These are phyloP conservation scores for Pantala flavescens DNA, from an alignment of 1,140 invertebrate genomes.

Conservation along the genomic window DNA sequence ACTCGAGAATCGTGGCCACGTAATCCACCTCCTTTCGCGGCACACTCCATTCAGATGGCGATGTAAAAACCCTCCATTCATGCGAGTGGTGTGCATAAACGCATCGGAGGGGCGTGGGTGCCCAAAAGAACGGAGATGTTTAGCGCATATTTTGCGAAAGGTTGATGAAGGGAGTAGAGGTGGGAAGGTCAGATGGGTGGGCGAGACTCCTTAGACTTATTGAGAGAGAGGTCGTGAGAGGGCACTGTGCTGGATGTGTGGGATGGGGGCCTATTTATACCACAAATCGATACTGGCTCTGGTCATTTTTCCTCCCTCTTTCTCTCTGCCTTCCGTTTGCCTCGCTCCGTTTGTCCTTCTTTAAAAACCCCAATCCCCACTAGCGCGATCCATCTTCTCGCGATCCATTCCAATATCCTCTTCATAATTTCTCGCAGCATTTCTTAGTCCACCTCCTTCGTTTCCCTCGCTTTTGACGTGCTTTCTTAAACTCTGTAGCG, in stretches of 20 bases:
- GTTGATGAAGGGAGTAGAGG: background rate
- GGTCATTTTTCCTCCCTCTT: conserved; percentile 9
- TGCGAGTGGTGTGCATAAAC: no score
- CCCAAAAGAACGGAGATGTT: no score
- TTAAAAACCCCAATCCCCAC: background rate
- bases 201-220: background rate
- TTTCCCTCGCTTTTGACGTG: no score
- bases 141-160: no score
- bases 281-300: background rate
- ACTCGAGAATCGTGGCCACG: no score
- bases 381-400: background rate
- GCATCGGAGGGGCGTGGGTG: no score
- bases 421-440: background rate
- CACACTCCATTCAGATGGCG: no score
- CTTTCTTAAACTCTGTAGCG: no score
- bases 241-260: background rate
- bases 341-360: background rate
- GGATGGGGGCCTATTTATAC: background rate
- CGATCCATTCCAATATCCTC: background rate
- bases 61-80: no score
- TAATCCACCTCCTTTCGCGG: no score
- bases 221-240: background rate
- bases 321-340: background rate
- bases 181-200: background rate
- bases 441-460: no score